A percentile compares a stretch with the other conserved stretches of the same genome.
Evolutionary conservation across 2,113 vertebrate genomes (phyloP).

Genomic region (Rhynchopsitta pachyrhyncha): DNA sequence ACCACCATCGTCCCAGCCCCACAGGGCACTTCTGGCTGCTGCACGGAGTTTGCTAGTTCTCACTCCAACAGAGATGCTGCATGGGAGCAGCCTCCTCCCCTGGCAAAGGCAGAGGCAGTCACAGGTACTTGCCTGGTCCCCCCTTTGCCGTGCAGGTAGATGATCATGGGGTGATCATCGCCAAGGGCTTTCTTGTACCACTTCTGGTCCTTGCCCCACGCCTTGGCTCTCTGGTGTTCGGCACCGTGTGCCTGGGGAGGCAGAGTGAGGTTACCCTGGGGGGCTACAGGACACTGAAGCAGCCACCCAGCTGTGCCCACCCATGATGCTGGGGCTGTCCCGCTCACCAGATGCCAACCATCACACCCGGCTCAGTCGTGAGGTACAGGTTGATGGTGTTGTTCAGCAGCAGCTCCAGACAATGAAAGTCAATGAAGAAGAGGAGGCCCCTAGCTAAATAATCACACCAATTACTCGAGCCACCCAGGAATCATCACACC

Average conservation of each 20-base stretch:
- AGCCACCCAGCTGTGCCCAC: background rate
- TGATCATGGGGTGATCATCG: conserved; percentile 82
- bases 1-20: no score
- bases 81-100: background rate
- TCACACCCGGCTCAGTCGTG: conserved; percentile 72
- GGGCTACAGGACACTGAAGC: accelerated
- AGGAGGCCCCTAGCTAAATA: no score
- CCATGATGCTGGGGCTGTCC: accelerated
- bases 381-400: conserved; percentile 85
- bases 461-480: no score
- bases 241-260: conserved; percentile 80
- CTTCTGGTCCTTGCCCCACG: conserved; percentile 72
- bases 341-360: conserved; percentile 84
- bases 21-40: background rate
- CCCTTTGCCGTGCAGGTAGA: conserved; percentile 91
- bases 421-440: conserved; percentile 77
- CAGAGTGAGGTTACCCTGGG: background rate
- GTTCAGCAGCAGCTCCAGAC: conserved; percentile 77
- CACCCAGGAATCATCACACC: no score
- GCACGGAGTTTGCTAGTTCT: background rate
- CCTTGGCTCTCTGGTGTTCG: conserved; percentile 77
- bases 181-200: conserved; percentile 81
- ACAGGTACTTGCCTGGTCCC: conserved; percentile 75
- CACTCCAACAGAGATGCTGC: background rate
- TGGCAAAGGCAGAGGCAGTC: no score